Conservation (phyloP, 2,113 vertebrate species). For the Actinemys pallida region DNA sequence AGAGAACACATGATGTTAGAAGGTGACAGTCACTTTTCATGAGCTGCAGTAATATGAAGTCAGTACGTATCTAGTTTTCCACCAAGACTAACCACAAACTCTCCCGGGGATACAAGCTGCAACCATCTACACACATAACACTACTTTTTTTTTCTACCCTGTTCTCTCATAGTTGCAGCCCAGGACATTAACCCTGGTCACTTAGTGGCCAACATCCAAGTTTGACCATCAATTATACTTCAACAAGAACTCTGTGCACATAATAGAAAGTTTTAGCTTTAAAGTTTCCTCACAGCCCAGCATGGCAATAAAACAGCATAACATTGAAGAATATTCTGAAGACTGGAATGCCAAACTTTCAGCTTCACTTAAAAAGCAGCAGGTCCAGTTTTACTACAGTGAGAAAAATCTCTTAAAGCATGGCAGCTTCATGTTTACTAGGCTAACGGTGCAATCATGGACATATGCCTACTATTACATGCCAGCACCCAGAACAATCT, state of each 20-base stretch:
- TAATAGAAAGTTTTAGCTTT: background rate
- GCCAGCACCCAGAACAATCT: background rate
- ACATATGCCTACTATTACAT: background rate
- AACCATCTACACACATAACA: background rate
- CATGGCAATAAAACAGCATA: background rate
- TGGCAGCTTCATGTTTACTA: background rate
- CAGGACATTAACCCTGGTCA: background rate
- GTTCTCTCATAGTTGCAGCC: background rate
- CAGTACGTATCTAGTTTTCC: background rate
- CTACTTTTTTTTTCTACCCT: background rate
- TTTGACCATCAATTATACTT: background rate
- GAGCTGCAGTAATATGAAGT: background rate
- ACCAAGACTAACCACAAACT: background rate
- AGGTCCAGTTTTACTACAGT: background rate
- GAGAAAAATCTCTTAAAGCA: background rate
- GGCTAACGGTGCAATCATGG: background rate
- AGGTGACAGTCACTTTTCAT: background rate
- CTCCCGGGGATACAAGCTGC: background rate
- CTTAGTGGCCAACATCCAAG: background rate
- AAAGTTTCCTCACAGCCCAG: background rate
- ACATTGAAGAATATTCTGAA: background rate
- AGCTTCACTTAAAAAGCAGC: background rate
- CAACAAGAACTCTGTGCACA: background rate
- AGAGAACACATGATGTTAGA: no score
- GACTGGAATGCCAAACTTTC: background rate